Conservation (phyloP, 2,113 vertebrate genomes). For the Globicephala melas region DNA sequence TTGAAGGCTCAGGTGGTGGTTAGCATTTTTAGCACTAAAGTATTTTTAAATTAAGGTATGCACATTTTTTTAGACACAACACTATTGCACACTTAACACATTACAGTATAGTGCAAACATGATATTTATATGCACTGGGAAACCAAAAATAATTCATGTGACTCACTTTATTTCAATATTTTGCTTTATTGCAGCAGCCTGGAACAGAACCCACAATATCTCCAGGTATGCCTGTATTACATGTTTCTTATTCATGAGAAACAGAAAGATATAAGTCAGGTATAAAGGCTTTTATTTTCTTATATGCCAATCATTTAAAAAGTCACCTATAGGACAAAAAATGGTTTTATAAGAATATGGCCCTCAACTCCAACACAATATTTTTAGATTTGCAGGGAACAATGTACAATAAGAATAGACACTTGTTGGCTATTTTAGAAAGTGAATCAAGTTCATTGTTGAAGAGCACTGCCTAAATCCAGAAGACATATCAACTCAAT, state of each 20-base stretch:
- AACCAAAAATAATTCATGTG: not conserved
- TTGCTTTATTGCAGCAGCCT: not conserved
- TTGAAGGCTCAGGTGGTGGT: too few relatives aligned
- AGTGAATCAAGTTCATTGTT: not conserved
- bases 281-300: not conserved
- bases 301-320: slow-evolving; percentile 27
- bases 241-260: not conserved
- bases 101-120: not conserved
- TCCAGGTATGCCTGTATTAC: not conserved
- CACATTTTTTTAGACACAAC: too few relatives aligned
- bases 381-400: not conserved
- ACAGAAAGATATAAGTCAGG: not conserved
- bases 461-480: not conserved
- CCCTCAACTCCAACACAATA: not conserved
- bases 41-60: too few relatives aligned
- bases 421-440: not conserved
- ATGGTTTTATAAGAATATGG: not conserved
- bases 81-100: not conserved
- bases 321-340: not conserved
- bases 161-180: not conserved
- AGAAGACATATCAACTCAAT: not conserved
- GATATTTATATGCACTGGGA: not conserved
- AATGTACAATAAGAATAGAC: not conserved
- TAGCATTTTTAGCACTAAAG: too few relatives aligned
- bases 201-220: not conserved